A percentile compares a stretch with the other conserved stretches of the same genome.
phyloP scores from a whole-genome alignment of 2,797 vertebrate species.

The Steatocranus sp. region DNA sequence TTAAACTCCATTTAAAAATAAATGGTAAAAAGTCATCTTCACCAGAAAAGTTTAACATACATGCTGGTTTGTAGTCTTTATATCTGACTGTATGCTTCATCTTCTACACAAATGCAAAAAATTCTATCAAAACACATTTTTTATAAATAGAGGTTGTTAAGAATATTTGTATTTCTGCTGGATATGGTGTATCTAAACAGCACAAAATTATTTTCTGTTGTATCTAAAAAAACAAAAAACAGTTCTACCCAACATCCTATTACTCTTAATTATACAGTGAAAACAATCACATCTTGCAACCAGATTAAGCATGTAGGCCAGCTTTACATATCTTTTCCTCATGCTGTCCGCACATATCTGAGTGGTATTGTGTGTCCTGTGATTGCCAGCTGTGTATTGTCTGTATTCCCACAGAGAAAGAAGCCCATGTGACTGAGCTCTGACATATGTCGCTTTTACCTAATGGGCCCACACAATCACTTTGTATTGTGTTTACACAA shows the following conservation, averaged over 20 bases:
- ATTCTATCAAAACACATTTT: not conserved
- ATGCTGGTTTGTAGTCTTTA: not conserved
- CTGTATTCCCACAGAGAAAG: slow-evolving; percentile 56
- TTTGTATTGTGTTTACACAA: slow-evolving; percentile 2
- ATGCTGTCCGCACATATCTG: not conserved
- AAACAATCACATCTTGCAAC: slow-evolving; percentile 34
- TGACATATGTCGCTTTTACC: slow-evolving; percentile 64
- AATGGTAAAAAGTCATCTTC: not conserved
- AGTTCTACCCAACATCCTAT: not conserved
- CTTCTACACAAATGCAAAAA: not conserved
- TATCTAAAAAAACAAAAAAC: not conserved
- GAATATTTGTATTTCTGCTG: not conserved
- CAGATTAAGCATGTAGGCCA: slow-evolving; percentile 22
- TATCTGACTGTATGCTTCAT: not conserved
- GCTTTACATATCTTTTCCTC: slow-evolving; percentile 2
- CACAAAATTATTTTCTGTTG: not conserved
- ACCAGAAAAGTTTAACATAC: not conserved
- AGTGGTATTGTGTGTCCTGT: slow-evolving; percentile 1
- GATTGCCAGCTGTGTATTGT: slow-evolving; percentile 47
- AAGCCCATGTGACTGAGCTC: slow-evolving; percentile 62
- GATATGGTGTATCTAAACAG: not conserved
- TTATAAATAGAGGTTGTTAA: not conserved
- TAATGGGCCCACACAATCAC: slow-evolving; percentile 47
- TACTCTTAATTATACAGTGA: slow-evolving; percentile 4
- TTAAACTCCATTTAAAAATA: not conserved